Evolutionary conservation across 2,888 invertebrate species (phyloP), one percentile per base, ranked within the genome.

Genomic region (Leptogaster cylindrica): DNA sequence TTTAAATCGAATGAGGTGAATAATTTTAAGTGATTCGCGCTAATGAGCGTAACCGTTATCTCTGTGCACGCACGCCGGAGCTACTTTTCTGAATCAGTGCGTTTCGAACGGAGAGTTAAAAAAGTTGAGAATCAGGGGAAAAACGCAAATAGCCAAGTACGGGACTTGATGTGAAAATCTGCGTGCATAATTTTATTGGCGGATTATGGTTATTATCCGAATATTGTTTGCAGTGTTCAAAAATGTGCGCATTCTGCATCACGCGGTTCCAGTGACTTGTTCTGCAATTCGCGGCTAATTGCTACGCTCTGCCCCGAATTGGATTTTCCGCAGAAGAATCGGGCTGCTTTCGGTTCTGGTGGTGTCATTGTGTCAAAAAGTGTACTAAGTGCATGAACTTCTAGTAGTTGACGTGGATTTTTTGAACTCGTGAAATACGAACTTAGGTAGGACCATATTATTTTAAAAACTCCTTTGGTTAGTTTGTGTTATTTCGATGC

Each of bases 31-130:
- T 55, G 55, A 0, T 12, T 36, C 55, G 39, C 31, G 55, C 25
- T 55, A 27, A 55, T 55, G 36, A 23, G 12, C 12, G 1, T 23
- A 36, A 18, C 41, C 41, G 41, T 16, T 41, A 41, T 16, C 14
- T 39, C 18, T n/a, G 3, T 41, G 18, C 55, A 20, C 55, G 55
- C 36, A 39, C 7, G 14, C 41, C 18, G 23, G 12, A 36, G 3
- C 7, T 48, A 5, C 25, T 48, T 25, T n/a, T n/a, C 25, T 48
- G 10, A 20, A 39, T 55, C 23, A 55, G 55, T 55, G 55, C 23
- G 14, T 23, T 55, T 36, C 18, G 10, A 16, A 10, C 27, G 52
- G 52, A 20, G 18, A 12, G n/a, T n/a, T n/a, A n/a, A n/a, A n/a
- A n/a, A 41, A 41, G 18, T 41, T 41, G 41, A 41, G 14, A 41